A percentile compares a stretch with the other conserved stretches of the same genome.
These are phyloP conservation scores for Cebidichthys violaceus DNA, from an alignment of 2,113 vertebrate genomes.

Conservation along the genomic window DNA sequence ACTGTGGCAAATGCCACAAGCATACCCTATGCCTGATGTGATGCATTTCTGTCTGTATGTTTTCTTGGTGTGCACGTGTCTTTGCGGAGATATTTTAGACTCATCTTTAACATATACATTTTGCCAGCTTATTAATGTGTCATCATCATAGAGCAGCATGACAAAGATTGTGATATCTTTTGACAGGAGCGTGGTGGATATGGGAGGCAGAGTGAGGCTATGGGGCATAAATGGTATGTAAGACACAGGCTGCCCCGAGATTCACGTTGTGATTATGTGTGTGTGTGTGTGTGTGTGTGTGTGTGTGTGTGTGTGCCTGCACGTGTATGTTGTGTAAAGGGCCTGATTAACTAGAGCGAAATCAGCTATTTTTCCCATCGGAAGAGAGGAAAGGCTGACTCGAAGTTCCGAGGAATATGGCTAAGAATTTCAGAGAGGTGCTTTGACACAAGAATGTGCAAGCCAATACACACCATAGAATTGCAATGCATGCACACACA, in stretches of 20 bases:
- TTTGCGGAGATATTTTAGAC: slow-evolving; percentile 11
- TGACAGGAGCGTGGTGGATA: slow-evolving; percentile 14
- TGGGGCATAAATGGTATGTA: slow-evolving; percentile 7
- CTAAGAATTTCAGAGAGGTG: slow-evolving; percentile 40
- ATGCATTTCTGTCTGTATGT: slow-evolving; percentile 3
- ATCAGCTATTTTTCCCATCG: slow-evolving; percentile 61
- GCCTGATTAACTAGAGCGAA: slow-evolving; percentile 55
- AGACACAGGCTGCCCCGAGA: slow-evolving; percentile 31
- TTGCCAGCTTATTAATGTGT: slow-evolving; percentile 24
- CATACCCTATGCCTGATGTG: slow-evolving; percentile 11
- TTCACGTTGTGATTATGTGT: slow-evolving; percentile 34
- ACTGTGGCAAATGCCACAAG: slow-evolving; percentile 21
- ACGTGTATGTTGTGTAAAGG: slow-evolving; percentile 21
- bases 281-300: slow-evolving; percentile 6
- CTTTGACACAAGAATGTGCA: slow-evolving; percentile 20
- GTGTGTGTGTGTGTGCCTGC: slow-evolving; percentile 21
- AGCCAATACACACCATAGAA: neutral
- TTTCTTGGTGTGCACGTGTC: slow-evolving; percentile 7
- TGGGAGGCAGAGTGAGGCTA: slow-evolving; percentile 23
- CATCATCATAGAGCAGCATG: slow-evolving; percentile 14
- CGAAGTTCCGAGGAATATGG: slow-evolving; percentile 33
- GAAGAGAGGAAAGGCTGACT: slow-evolving; percentile 57
- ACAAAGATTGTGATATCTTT: slow-evolving; percentile 4
- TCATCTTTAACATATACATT: slow-evolving; percentile 24
- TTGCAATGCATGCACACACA: neutral